A percentile compares a stretch with the other conserved stretches of the same genome.
phyloP scores from a whole-genome alignment of 1,140 invertebrate genomes.

The Lordiphosa collinella region DNA sequence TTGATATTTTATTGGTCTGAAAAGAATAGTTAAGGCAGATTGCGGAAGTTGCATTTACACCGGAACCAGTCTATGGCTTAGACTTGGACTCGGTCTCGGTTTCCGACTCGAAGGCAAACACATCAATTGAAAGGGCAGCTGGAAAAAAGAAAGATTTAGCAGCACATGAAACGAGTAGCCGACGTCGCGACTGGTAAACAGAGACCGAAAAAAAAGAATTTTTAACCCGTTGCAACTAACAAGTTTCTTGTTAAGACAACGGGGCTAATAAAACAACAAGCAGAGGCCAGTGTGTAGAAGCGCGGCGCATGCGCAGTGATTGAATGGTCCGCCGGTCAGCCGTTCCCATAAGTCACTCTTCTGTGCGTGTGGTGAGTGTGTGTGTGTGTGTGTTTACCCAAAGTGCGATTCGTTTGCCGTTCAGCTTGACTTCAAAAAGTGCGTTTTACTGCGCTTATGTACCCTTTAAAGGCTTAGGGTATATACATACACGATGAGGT shows the following conservation, averaged over 20 bases:
- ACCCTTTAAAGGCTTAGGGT: background rate
- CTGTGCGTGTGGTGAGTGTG: conserved; percentile 4
- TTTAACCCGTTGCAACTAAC: conserved; percentile 73
- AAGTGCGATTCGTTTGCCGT: conserved; percentile 41
- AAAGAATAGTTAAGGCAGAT: conserved; percentile 28
- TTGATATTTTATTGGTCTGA: conserved; percentile 75
- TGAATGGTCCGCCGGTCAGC: conserved; percentile 38
- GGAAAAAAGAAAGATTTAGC: conserved; percentile 31
- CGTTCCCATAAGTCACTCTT: conserved; percentile 63
- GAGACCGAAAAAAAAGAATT: conserved; percentile 14
- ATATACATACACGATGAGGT: background rate
- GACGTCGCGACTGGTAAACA: conserved; percentile 61
- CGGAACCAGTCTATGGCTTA: conserved; percentile 47
- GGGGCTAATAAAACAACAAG: conserved; percentile 66
- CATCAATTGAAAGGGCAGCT: conserved; percentile 62
- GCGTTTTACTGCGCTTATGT: conserved; percentile 4
- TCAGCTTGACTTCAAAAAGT: conserved; percentile 19
- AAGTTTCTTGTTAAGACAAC: conserved; percentile 76
- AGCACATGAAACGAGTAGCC: conserved; percentile 45
- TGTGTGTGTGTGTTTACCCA: conserved; percentile 27
- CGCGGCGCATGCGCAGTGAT: conserved; percentile 56
- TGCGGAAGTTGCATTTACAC: conserved; percentile 63
- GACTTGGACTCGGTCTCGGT: background rate
- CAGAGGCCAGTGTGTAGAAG: conserved; percentile 3
- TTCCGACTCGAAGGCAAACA: conserved; percentile 46